Base-by-base conservation (phyloP, 2,888 invertebrate species). In the Ethmia dodecea region DNA sequence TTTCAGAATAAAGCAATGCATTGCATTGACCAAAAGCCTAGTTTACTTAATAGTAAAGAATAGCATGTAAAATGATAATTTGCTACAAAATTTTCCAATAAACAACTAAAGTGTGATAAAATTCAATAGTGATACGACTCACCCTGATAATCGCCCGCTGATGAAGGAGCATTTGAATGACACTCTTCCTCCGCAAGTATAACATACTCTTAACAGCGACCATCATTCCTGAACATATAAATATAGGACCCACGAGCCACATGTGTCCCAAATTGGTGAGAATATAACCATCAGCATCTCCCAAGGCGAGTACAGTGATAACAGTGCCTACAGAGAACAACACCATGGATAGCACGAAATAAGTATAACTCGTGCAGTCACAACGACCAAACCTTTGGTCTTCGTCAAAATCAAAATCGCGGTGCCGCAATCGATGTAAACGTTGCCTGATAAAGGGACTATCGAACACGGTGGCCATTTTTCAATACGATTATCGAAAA, bases 191-290 rank as follows among this genome's bases (percentile, higher is more conserved):
- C 49, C 90, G 79, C 45, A 91, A 74, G 66, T 90, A 90, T 31
- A 91, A 64, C 81, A 90, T 89, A 55, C 90, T 90, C 60, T 90
- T 90, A n/a, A 90, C 89, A 28, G 90, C 90, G 35, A 91, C 89
- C 90, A 90, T 90, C 72, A 90, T 87, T 47, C 90, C 90, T 44
- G 90, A 90, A 71, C 90, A 89, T 62, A 90, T 89, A 62, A 90
- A 90, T 60, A 90, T 89, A 33, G 90, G 90, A 39, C 90, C 90
- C 39, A 90, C 89, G 10, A 90, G 83, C 90, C 90, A 90, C 90
- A 90, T 89, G 78, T 90, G 90, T 42, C 90, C 90, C 49, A 91
- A 74, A 71, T 89, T 88, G 49, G 73, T 87, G 49, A 89, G 86
- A 52, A 90, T 84, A 51, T 88, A 88, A 33, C 88, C 89, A 68